Evolutionary conservation across 23 tunicate genomes (phyloP), one percentile per base, ranked within the genome.

Genomic region (Halocynthia roretzi): DNA sequence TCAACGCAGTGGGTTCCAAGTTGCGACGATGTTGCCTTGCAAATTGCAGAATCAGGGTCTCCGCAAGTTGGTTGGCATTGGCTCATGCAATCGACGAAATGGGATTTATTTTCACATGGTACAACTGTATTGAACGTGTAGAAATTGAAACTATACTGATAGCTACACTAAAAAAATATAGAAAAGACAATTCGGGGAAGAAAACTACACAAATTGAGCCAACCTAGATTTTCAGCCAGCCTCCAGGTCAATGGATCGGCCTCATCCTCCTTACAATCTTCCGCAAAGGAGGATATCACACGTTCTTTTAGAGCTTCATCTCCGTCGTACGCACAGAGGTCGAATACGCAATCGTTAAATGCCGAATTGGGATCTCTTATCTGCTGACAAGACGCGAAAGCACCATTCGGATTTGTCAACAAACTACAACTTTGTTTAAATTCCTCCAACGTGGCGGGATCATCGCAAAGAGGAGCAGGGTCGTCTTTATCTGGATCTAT

Each of bases 61-160:
- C 56, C 76, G 61, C 96, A 90, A 15, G 83, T 80, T 10, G 96
- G 80, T 76, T 90, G 91, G 67, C 96, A 90, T 48, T 84, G 86
- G 12, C 73, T 62, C 79, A 90, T 68, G 52, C 96, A 90, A 5
- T 19, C 49, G 10, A 52, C 23, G 51, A 49, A 69, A 7, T 48
- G 56, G 61, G 76, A 80, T 10, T 69, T 76, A 20, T 18, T 55
- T 7, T 75, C 68, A 62, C 93, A 87, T 2, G 22, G 65, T 50
- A 76, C n/a, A 15, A 76, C 87, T 83, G 31, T 31, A 31, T 31
- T 31, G 44, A 31, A 31, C 44, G 44, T 31, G 44, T 31, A 31
- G 44, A 31, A 31, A 31, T 31, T 31, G 44, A 31, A 31, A 31
- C 44, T 31, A 31, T 31, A 31, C 44, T 31, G 44, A 31, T 31